phyloP scores from a whole-genome alignment of 2,113 vertebrate genomes.

The Podarcis raffonei region DNA sequence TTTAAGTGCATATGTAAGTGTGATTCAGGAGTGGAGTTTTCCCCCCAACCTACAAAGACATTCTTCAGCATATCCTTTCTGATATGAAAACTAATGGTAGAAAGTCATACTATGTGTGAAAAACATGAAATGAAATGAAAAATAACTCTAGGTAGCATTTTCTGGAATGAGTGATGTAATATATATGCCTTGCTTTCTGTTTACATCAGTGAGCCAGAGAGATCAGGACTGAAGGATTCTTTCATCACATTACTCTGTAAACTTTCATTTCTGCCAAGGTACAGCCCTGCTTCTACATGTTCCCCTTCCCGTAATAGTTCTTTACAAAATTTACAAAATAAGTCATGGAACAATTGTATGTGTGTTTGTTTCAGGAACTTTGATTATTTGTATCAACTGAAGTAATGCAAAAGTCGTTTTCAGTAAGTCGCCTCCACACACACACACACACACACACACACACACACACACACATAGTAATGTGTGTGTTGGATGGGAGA shows the following conservation, averaged over 20 bases:
- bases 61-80: neutral
- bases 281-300: neutral
- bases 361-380: neutral
- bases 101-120: neutral
- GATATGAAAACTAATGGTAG: slow-evolving; percentile 1
- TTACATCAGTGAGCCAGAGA: neutral
- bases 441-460: too few relatives aligned
- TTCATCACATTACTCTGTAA: neutral
- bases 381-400: neutral
- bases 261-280: slow-evolving; percentile 1
- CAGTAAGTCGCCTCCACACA: neutral
- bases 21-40: neutral
- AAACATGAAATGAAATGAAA: neutral
- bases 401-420: neutral
- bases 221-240: neutral
- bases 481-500: too few relatives aligned
- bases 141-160: neutral
- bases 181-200: neutral
- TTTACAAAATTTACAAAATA: neutral
- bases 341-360: neutral
- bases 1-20: neutral
- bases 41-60: neutral
- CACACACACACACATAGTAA: too few relatives aligned
- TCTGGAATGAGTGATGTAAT: neutral
- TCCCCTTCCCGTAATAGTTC: neutral